Evolutionary conservation across 1,140 invertebrate species (phyloP).

Genomic region (Meloidogyne floridensis): DNA sequence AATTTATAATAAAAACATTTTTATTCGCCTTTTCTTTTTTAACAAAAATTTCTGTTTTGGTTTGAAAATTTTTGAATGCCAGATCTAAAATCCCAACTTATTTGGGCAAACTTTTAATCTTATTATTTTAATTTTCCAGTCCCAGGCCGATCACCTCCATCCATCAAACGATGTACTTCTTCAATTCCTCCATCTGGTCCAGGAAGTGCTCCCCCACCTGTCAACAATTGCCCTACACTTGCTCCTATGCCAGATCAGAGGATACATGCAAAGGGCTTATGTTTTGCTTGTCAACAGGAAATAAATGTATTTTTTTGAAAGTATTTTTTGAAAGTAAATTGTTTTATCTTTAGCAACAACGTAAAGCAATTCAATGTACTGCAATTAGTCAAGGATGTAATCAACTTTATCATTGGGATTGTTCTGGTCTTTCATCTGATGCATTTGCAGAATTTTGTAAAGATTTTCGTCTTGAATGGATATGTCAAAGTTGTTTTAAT

Average conservation of each 20-base stretch:
- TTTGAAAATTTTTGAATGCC: too few species aligned
- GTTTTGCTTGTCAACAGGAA: constrained; percentile 9
- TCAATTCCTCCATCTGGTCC: constrained; percentile 18
- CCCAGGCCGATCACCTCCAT: constrained; percentile 24
- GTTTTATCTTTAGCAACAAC: constrained; percentile 12
- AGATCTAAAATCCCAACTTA: too few species aligned
- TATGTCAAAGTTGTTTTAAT: constrained; percentile 17
- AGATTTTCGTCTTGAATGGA: constrained; percentile 28
- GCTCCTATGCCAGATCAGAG: constrained; percentile 26
- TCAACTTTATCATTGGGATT: constrained; percentile 23
- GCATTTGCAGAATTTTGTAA: constrained; percentile 28
- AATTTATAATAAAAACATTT: not conserved
- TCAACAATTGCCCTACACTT: not conserved
- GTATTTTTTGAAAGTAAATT: too few species aligned
- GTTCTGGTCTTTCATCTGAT: constrained; percentile 18
- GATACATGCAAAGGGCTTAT: constrained; percentile 19
- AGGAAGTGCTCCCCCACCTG: not conserved
- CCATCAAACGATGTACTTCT: constrained; percentile 13
- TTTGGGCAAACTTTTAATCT: not conserved
- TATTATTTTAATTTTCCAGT: constrained; percentile 5
- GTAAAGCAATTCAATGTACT: constrained; percentile 24
- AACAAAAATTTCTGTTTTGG: too few species aligned
- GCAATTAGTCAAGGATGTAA: constrained; percentile 30
- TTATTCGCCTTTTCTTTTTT: too few species aligned
- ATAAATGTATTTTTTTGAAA: constrained; percentile 12